Evolutionary conservation across 37 sponge, comb jelly and placozoan species (phyloP).

Genomic region (Beroe ovata): DNA sequence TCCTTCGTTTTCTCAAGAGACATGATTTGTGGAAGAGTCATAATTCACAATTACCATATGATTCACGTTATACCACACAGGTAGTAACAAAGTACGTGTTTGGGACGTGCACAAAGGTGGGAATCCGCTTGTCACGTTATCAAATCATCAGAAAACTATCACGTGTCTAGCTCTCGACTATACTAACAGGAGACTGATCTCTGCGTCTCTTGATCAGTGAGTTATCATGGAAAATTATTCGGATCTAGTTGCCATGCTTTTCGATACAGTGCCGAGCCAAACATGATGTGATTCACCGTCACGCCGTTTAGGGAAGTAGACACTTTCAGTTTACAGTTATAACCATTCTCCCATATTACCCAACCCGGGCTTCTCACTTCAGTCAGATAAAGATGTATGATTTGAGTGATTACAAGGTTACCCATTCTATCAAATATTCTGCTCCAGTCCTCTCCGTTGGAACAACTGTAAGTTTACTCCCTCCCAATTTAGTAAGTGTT

Average conservation of each 20-base stretch:
- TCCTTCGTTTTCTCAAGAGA: too few relatives aligned
- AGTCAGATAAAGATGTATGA: slow-evolving; percentile 94
- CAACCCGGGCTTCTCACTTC: too few relatives aligned
- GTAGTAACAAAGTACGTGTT: slow-evolving; percentile 75
- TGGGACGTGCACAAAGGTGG: slow-evolving; percentile 89
- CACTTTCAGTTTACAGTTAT: too few relatives aligned
- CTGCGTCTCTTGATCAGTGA: slow-evolving; percentile 87
- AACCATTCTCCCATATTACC: too few relatives aligned
- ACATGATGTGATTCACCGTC: too few relatives aligned
- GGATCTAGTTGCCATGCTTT: too few relatives aligned
- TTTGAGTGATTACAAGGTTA: slow-evolving; percentile 81
- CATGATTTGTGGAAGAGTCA: too few relatives aligned
- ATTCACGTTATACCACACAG: too few relatives aligned
- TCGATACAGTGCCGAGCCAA: too few relatives aligned
- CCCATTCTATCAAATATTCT: slow-evolving; percentile 84
- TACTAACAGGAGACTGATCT: slow-evolving; percentile 74
- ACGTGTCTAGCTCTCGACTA: slow-evolving; percentile 80
- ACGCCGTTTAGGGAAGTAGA: too few relatives aligned
- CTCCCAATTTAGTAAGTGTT: neutral
- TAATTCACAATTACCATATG: too few relatives aligned
- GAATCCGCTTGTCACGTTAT: slow-evolving; percentile 72
- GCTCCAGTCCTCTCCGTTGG: slow-evolving; percentile 85
- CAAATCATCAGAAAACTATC: slow-evolving; percentile 98
- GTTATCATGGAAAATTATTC: too few relatives aligned
- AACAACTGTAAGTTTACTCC: slow-evolving; percentile 78